These are phyloP conservation scores for Eilema griseolum DNA, from an alignment of 2,888 invertebrate genomes.

Conservation along the genomic window DNA sequence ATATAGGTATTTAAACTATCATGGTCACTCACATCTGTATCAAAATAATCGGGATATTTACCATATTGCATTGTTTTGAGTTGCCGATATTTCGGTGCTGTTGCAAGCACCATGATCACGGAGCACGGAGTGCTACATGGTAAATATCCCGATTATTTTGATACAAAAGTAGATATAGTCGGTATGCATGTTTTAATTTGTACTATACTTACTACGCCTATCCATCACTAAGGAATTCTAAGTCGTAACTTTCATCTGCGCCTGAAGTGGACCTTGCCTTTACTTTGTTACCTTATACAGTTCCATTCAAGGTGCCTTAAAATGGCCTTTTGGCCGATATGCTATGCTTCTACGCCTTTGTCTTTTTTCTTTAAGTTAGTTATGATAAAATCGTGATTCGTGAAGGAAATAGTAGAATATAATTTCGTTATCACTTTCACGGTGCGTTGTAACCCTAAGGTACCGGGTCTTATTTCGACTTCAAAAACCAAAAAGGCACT, in stretches of 20 bases:
- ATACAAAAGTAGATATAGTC: too few species aligned
- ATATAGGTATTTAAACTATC: too few species aligned
- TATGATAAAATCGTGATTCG: not conserved
- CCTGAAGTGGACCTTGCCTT: not conserved
- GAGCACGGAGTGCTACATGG: too few species aligned
- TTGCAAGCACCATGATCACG: too few species aligned
- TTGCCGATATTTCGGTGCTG: too few species aligned
- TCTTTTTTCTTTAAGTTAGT: slow-evolving; percentile 1
- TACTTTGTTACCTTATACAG: slow-evolving; percentile 4
- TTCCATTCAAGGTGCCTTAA: not conserved
- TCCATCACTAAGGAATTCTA: not conserved
- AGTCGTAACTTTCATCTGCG: not conserved
- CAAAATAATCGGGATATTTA: too few species aligned
- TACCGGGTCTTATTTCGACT: too few species aligned
- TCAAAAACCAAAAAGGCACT: too few species aligned
- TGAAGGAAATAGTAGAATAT: not conserved
- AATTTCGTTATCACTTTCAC: not conserved
- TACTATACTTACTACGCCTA: not conserved
- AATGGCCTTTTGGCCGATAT: not conserved
- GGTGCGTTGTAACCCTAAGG: too few species aligned
- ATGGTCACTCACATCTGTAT: too few species aligned
- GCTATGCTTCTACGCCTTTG: not conserved
- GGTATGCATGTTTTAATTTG: not conserved
- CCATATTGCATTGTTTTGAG: too few species aligned
- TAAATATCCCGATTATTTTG: too few species aligned